Evolutionary conservation across 2,113 vertebrate genomes (phyloP), one percentile per base, ranked within the genome.

Genomic region (Cyphomyrus plagiostoma): DNA sequence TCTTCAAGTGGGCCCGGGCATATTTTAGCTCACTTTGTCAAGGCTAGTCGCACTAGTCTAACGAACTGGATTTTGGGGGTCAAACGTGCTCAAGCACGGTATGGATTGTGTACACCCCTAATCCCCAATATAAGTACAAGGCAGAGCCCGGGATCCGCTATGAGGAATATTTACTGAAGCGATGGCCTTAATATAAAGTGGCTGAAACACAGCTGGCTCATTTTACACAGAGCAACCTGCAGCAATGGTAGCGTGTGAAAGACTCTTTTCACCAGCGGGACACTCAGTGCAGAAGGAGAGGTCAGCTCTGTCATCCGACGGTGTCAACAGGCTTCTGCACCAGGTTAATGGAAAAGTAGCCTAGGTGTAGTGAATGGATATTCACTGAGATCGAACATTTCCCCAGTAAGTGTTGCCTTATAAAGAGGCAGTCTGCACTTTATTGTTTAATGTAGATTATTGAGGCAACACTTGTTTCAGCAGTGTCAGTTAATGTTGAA

Each of bases 131-230:
- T 15, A 84, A 19, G 23, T 88, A 88, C 42, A 88, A 39, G 7
- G 77, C 13, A 56, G 80, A 89, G 77, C 50, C 80, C 35, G 56
- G 74, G 42, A 23, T 85, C 77, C 85, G 23, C 87, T 48, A 70
- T 83, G 86, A 90, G 10, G 77, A 52, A 30, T 90, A 87, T 88
- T 74, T 53, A 88, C 80, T 74, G 30, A 74, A 88, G 77, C 85
- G 77, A 77, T 85, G 21, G 52, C 35, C 84, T 2, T 2, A 46
- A 87, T 48, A 87, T 4, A 23, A 58, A 77, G 58, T 13, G 35
- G 15, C 10, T 11, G n/a, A 74, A 30, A 23, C 23, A 70, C 87
- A 70, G n/a, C 84, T 90, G 84, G 84, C 84, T 53, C 46, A 86
- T 77, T 66, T 45, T 4, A 21, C 45, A 84, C 21, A 19, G 2